Conservation (phyloP, 1,140 invertebrate genomes). For the Rhagoletis zephyria region DNA sequence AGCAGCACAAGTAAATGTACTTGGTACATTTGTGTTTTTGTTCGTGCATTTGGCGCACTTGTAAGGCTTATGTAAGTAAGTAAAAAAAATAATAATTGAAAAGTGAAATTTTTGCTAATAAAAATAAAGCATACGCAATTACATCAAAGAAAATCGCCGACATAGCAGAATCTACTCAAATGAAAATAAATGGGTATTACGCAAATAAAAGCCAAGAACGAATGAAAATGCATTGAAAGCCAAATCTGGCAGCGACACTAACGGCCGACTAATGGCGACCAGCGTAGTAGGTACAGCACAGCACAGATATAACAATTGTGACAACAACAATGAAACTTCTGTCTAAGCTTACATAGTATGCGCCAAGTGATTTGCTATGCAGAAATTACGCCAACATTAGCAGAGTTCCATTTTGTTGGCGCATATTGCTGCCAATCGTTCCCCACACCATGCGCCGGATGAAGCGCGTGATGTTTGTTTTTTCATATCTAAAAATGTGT, state of each 20-base stretch:
- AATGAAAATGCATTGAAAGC: not conserved
- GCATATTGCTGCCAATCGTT: not conserved
- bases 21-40: not conserved
- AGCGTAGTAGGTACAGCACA: not conserved
- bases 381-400: not conserved
- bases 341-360: not conserved
- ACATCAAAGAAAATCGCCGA: not conserved
- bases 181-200: constrained; percentile 12
- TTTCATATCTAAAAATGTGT: not conserved
- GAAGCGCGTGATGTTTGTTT: not conserved
- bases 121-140: constrained; percentile 25
- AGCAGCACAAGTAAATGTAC: not conserved
- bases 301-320: constrained; percentile 5
- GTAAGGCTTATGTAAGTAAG: not conserved
- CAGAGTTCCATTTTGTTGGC: not conserved
- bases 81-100: constrained; percentile 41
- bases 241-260: constrained; percentile 31
- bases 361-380: constrained; percentile 18
- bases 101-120: constrained; percentile 41
- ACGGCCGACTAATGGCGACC: constrained; percentile 21
- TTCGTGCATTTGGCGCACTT: not conserved
- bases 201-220: not conserved
- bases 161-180: not conserved
- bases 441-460: not conserved
- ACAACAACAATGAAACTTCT: not conserved